Evolutionary conservation across 92 coral and sea anemone genomes (phyloP), one percentile per base, ranked within the genome.

Genomic region (Pocillopora meandrina): DNA sequence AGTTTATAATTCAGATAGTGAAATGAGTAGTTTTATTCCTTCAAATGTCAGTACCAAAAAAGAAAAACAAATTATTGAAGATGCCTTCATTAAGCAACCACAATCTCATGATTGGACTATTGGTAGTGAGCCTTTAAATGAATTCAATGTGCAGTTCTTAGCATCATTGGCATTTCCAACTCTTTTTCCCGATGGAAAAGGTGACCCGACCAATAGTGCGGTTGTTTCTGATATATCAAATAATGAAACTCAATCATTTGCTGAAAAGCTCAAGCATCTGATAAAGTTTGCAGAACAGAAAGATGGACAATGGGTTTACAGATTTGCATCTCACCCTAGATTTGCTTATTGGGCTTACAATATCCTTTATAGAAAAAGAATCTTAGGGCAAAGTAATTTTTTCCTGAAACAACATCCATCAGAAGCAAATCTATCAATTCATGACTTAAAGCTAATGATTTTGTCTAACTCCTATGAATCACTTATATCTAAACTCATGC

Each of bases 111-210:
- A 84, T 61, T 91, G 92, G 94, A 88, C 35, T 77, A 86, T 86
- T 62, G 89, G 67, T 34, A 67, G 73, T 78, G 88, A 85, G 66
- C 92, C 92, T 10, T 74, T 92, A 65, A 92, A 87, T 92, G 95
- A 89, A 74, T 92, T 72, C 61, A 57, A 61, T n/a, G 57, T 33
- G 5, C 80, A 84, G 71, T 82, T 81, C 71, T 73, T 92, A 66
- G 95, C 95, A 57, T 77, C 95, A 68, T 71, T 91, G 90, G 95
- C 95, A 55, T 91, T 90, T 67, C 93, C 93, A 72, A 87, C 91
- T 47, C 58, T 87, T 16, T 90, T 79, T 73, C n/a, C 86, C 36
- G 90, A 83, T 82, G 79, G 86, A 9, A 90, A 87, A 79, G 93
- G 85, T 35, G 93, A 87, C 35, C 92, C 90, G 34, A 92, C 90